Percentiles rank a stretch among this genome's conserved stretches.
Evolutionary conservation across 1,140 invertebrate species (phyloP).

Genomic region (Leptinotarsa defecta): DNA sequence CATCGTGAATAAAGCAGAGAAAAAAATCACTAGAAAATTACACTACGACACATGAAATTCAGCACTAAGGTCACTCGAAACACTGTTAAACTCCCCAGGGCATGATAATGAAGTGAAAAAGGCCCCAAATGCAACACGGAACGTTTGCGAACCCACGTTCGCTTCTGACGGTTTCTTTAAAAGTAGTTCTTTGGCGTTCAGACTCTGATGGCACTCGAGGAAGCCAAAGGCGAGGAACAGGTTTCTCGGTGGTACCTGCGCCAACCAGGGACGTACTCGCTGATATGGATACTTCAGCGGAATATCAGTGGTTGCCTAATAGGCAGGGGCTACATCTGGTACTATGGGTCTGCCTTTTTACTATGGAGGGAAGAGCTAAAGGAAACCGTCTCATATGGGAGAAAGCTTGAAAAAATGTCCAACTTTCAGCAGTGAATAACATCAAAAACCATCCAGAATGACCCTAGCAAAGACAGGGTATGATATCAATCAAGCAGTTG

Average conservation of each 20-base stretch:
- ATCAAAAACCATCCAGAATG: too few relatives aligned
- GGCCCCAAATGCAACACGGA: constrained; percentile 18
- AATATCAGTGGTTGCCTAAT: too few relatives aligned
- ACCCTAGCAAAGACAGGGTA: too few relatives aligned
- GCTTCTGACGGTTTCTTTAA: constrained; percentile 11
- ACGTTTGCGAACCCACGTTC: constrained; percentile 17
- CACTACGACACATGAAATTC: constrained; percentile 23
- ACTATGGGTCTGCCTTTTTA: too few relatives aligned
- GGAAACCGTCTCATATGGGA: too few relatives aligned
- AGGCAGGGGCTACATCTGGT: too few relatives aligned
- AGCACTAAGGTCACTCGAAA: constrained; percentile 25
- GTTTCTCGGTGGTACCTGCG: constrained; percentile 23
- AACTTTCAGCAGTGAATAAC: too few relatives aligned
- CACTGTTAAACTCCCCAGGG: constrained; percentile 24
- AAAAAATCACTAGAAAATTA: constrained; percentile 5
- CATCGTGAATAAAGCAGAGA: constrained; percentile 61
- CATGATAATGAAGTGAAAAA: constrained; percentile 21
- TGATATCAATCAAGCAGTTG: too few relatives aligned
- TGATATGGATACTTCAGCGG: background rate
- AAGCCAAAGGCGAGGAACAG: constrained; percentile 29
- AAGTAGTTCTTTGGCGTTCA: constrained; percentile 27
- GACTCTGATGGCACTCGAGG: constrained; percentile 27
- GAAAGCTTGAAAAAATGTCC: too few relatives aligned
- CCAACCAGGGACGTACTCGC: constrained; percentile 14
- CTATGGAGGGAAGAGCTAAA: too few relatives aligned